A percentile compares a stretch with the other conserved stretches of the same genome.
These are phyloP conservation scores for Holothuria scabra DNA, from an alignment of 53 echinoderm and acorn worm species.

Conservation along the genomic window DNA sequence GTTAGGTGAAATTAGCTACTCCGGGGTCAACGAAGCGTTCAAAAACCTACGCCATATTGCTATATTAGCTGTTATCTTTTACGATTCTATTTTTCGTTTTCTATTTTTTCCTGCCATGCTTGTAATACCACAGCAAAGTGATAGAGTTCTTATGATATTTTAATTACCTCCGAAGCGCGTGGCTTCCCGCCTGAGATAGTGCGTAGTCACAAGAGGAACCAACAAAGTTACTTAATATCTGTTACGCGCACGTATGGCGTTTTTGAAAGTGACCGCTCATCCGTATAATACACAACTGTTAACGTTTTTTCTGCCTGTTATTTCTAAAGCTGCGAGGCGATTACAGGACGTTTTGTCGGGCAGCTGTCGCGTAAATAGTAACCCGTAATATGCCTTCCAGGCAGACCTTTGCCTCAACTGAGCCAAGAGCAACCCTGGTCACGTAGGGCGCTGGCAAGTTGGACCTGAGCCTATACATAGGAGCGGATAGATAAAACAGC, in stretches of 20 bases:
- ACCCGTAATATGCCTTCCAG: slow-evolving; percentile 48
- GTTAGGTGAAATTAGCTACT: background rate
- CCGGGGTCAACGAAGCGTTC: slow-evolving; percentile 26
- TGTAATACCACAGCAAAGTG: slow-evolving; percentile 30
- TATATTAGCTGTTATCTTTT: slow-evolving; percentile 43
- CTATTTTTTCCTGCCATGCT: slow-evolving; percentile 5
- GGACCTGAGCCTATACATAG: too few species aligned
- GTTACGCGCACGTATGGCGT: slow-evolving; percentile 50
- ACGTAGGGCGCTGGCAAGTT: too few species aligned
- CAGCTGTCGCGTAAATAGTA: slow-evolving; percentile 49
- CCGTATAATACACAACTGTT: slow-evolving; percentile 77
- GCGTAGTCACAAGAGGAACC: background rate
- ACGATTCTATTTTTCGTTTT: background rate
- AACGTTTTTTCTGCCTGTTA: slow-evolving; percentile 50
- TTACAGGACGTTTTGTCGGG: slow-evolving; percentile 47
- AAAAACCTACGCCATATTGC: slow-evolving; percentile 25
- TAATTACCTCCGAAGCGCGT: slow-evolving; percentile 52
- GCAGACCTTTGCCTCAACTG: background rate
- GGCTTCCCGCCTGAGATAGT: slow-evolving; percentile 35
- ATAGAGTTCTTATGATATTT: slow-evolving; percentile 50
- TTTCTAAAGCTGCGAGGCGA: slow-evolving; percentile 29
- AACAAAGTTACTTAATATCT: slow-evolving; percentile 4
- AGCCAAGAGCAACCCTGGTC: too few species aligned
- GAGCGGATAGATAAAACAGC: background rate
- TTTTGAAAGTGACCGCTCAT: slow-evolving; percentile 40